Evolutionary conservation across 2,888 invertebrate genomes (phyloP), one percentile per base, ranked within the genome.

Genomic region (Agonopterix subpropinquella): DNA sequence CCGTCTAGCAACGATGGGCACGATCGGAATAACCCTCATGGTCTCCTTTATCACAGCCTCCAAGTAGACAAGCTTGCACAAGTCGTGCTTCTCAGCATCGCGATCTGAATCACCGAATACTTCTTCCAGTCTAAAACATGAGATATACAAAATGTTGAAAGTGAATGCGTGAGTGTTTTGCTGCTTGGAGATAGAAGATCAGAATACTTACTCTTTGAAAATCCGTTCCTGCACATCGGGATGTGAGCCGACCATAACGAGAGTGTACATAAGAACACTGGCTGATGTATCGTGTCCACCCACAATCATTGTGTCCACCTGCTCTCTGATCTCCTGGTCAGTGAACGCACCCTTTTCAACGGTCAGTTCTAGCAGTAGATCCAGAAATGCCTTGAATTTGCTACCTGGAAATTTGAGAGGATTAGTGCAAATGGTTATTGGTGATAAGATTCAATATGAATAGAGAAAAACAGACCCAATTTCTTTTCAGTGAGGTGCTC

Each of bases 231-330:
- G 89, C 1, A 74, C 76, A 4, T 82, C 70, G 44, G 82, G 83
- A 48, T 86, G 65, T 0, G 78, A 75, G 0, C 86, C 89, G 5
- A 90, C 55, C 53, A 88, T 57, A 45, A 85, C 55, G 44, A 89
- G 60, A 0, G 80, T 75, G 51, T 74, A 89, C 73, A 83, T 77
- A 1, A 86, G 69, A 0, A 79, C 83, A 4, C 77, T 77, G 0
- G 89, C 82, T 0, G 84, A 79, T 0, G 89, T 89, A 54, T 89
- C 86, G 58, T 88, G 83, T 51, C 91, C 91, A 1, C 89, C 91
- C 2, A 90, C 82, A 51, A 91, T 89, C 75, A 91, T 90, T 0
- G 91, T 90, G 54, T 90, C 89, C 1, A 91, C 89, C 60, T 91
- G 91, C 51, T 91, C 89, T 52, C 89, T 68, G 8, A 91, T 75